These are phyloP conservation scores for Pao palembangensis DNA, from an alignment of 2,113 vertebrate genomes.

Conservation along the genomic window DNA sequence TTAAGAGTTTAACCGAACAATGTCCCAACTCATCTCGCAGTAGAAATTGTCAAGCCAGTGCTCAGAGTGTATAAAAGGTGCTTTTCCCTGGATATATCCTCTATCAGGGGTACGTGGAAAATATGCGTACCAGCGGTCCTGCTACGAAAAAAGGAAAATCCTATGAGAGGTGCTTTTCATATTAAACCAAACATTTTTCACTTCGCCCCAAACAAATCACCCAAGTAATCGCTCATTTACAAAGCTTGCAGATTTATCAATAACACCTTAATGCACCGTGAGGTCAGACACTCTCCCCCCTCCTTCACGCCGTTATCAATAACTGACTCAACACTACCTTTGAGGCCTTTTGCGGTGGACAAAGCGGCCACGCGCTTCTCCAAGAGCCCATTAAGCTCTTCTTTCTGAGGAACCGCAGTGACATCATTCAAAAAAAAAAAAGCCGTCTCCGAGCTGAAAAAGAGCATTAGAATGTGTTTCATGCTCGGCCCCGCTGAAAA, in stretches of 20 bases:
- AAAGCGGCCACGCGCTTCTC: constrained; percentile 78
- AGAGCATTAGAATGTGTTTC: constrained; percentile 88
- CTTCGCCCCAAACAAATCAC: constrained; percentile 46
- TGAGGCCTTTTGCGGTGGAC: constrained; percentile 76
- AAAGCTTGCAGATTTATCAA: constrained; percentile 66
- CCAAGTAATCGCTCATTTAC: constrained; percentile 43
- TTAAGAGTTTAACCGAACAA: constrained; percentile 3
- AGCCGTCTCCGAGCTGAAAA: constrained; percentile 77
- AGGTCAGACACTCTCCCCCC: constrained; percentile 45
- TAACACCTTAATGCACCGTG: constrained; percentile 46
- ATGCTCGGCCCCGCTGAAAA: constrained; percentile 83
- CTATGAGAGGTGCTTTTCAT: constrained; percentile 41
- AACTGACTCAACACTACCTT: constrained; percentile 83
- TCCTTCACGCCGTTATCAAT: constrained; percentile 67
- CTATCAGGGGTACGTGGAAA: constrained; percentile 26
- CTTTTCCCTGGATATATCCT: constrained; percentile 16
- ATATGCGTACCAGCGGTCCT: constrained; percentile 30
- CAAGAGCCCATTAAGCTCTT: constrained; percentile 78
- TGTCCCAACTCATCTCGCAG: neutral
- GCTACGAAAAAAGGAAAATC: constrained; percentile 38
- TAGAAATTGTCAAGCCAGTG: constrained; percentile 9
- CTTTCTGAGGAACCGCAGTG: constrained; percentile 74
- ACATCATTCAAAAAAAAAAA: constrained; percentile 79
- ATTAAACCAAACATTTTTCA: constrained; percentile 50
- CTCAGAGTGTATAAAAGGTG: neutral